These are phyloP conservation scores for Myrmophylax atrothorax DNA, from an alignment of 2,113 vertebrate species.

Conservation along the genomic window DNA sequence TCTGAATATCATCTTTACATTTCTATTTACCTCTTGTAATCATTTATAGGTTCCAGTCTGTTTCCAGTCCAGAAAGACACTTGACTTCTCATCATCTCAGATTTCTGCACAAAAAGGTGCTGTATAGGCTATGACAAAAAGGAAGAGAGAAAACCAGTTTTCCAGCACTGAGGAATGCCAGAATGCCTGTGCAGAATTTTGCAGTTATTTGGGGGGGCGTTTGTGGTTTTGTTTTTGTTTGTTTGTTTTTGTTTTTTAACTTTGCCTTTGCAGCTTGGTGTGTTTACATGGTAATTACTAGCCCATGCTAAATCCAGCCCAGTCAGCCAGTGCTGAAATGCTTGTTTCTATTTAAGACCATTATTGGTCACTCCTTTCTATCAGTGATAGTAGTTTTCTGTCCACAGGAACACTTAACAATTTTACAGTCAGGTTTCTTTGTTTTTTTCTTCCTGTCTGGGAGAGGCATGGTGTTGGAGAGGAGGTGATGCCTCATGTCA, in stretches of 20 bases:
- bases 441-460: not conserved
- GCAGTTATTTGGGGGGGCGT: not conserved
- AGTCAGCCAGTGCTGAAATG: not conserved
- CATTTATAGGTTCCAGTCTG: not conserved
- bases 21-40: not conserved
- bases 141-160: accelerated
- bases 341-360: not conserved
- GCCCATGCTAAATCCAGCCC: not conserved
- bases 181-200: not conserved
- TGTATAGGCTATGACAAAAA: not conserved
- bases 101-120: not conserved
- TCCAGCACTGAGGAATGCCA: not conserved
- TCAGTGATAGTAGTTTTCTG: not conserved
- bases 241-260: too few relatives aligned
- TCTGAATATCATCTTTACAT: not conserved
- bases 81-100: not conserved
- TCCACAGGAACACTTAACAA: not conserved
- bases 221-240: not conserved
- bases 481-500: not conserved
- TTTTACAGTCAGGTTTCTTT: not conserved
- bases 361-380: not conserved
- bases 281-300: not conserved
- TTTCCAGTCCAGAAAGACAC: not conserved
- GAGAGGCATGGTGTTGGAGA: not conserved
- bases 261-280: not conserved